Evolutionary conservation across 2,113 vertebrate genomes (phyloP).

Genomic region (Neofelis nebulosa): DNA sequence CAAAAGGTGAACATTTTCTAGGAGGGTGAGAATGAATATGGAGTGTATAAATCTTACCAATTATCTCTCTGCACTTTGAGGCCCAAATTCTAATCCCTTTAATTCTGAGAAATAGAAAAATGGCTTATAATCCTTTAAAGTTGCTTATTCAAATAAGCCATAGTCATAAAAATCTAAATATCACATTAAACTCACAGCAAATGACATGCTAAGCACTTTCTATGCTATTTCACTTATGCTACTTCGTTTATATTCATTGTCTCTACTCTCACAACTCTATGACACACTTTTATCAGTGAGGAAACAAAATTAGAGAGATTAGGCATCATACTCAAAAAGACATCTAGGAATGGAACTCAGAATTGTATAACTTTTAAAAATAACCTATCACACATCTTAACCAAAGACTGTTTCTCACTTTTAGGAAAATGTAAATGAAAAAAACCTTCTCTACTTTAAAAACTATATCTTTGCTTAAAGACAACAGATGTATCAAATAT

Average conservation of each 20-base stretch:
- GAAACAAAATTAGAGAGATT: background rate
- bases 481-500: background rate
- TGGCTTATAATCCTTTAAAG: background rate
- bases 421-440: slow-evolving; percentile 21
- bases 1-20: background rate
- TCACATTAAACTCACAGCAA: background rate
- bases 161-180: background rate
- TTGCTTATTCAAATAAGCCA: background rate
- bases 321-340: background rate
- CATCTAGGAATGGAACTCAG: background rate
- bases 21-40: background rate
- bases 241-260: background rate
- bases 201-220: background rate
- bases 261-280: background rate
- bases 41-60: background rate
- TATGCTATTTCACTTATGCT: background rate
- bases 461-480: slow-evolving; percentile 24
- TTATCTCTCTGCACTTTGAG: background rate
- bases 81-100: background rate
- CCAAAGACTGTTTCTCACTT: background rate
- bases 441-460: background rate
- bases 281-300: background rate
- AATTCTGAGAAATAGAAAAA: background rate
- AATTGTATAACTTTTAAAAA: slow-evolving; percentile 14
- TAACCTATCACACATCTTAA: background rate